Base-by-base conservation (phyloP, 2,797 vertebrate species). In the Botia kubotai region DNA sequence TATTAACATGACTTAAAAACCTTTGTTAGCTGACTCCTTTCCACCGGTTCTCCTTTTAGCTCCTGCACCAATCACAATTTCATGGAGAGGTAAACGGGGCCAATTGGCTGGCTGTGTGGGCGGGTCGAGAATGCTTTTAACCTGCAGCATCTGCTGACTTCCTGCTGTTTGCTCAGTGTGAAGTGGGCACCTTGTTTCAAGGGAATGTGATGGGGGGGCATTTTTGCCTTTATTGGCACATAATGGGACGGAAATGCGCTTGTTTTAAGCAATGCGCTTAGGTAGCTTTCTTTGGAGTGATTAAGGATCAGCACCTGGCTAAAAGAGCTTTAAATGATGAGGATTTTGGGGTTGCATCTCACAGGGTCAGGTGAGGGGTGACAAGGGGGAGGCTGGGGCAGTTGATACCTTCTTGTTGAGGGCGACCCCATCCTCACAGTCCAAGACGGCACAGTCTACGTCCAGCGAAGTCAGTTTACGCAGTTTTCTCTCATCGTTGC, bases 341-440 rank as follows among this genome's bases (percentile, higher is more conserved):
- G 36, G 65, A 57, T 69, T 82, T 82, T 63, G 46, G 63, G 65
- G 46, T 63, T 65, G 69, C 60, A 39, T 43, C 68, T 73, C 50
- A 46, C 26, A 43, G 75, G 73, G 81, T 83, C 81, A 79, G 81
- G 78, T 79, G 71, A 43, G 72, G 72, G 19, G n/a, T 6, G 12
- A 65, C 63, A 57, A 84, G 66, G 55, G 21, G 69, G 13, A 19
- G 75, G 17, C 26, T 36, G 19, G 17, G 16, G 26, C 17, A 12
- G 19, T 17, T 0, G 81, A 74, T 94, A 98, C 97, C 96, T 99
- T 99, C 90, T 95, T 97, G 90, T 92, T 98, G 81, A 96, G 91
- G 86, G 97, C 98, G 80, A 99, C 98, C 0, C 98, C 98, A 65
- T 99, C 98, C 89, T 99, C 98, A 72, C 97, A 99, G 92, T 99